Evolutionary conservation across 2,797 vertebrate genomes (phyloP), one percentile per base, ranked within the genome.

Genomic region (Odontamblyopus rebecca): DNA sequence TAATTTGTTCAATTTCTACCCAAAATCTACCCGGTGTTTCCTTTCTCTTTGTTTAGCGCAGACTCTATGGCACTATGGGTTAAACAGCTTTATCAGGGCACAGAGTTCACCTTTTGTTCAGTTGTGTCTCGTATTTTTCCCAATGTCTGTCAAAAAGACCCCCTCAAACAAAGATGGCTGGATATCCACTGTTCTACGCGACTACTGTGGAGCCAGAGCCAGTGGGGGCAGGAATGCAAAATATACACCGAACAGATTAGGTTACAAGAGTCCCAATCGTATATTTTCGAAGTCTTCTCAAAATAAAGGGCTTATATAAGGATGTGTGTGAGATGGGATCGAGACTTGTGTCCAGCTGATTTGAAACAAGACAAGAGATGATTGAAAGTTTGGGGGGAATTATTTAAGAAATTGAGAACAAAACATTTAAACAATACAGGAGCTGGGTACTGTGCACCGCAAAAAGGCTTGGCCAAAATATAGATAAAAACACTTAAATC

Each of bases 21-120:
- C 64, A 30, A 57, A 57, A 65, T 30, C 30, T 1, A 38, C 35
- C 35, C 13, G 29, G 5, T 29, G 41, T 8, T 3, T 60, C 48
- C 67, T 63, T 63, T 76, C 23, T 48, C 32, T 66, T 56, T 73
- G 62, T 51, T 8, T 2, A n/a, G 66, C 19, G 23, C 60, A 18
- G 32, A 72, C 60, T 51, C 6, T 13, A 26, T 6, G 32, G 61
- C 66, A 38, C 66, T 68, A 19, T 15, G 66, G 30, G 51, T 68
- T 56, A 68, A 68, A 68, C 66, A 68, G 23, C 50, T 56, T 57
- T 68, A 68, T 56, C 66, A 68, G 66, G 65, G 50, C 65, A 67
- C 26, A 11, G n/a, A 67, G 65, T 53, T 67, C 65, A 54, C 51
- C 66, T 68, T 68, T 68, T 68, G 66, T 68, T 68, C 66, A 23